A percentile compares a stretch with the other conserved stretches of the same genome.
Conservation (phyloP, 2,888 invertebrate genomes). For the Abrostola tripartita region DNA sequence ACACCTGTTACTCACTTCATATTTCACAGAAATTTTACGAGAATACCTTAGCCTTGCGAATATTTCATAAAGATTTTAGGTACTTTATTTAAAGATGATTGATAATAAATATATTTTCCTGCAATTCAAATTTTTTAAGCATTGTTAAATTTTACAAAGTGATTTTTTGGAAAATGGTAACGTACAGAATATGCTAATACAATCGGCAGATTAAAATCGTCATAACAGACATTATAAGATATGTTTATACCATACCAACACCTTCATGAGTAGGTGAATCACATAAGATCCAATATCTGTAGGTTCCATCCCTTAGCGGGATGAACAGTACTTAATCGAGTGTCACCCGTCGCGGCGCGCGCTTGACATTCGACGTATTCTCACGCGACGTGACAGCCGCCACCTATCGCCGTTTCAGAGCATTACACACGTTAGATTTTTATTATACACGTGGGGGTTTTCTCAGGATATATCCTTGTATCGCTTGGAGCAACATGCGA, state of each 20-base stretch:
- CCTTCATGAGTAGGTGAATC: conserved; percentile 3
- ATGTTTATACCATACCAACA: background rate
- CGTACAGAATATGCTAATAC: no score
- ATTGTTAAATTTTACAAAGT: no score
- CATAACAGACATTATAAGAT: no score
- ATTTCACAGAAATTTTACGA: conserved; percentile 62
- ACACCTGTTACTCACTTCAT: conserved; percentile 68
- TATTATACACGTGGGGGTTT: conserved; percentile 30
- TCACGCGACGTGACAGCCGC: conserved; percentile 45
- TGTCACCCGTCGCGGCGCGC: conserved; percentile 40
- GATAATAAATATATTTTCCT: background rate
- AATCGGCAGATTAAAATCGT: no score
- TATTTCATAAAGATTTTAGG: conserved; percentile 46
- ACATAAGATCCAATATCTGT: conserved; percentile 6
- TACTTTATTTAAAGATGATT: no score
- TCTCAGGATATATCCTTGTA: conserved; percentile 10
- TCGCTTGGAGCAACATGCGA: background rate
- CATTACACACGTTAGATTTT: conserved; percentile 40
- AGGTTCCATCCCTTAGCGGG: conserved; percentile 13
- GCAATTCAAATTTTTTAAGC: conserved; percentile 3
- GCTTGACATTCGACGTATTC: conserved; percentile 45
- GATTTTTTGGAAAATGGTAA: no score
- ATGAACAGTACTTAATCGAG: conserved; percentile 51
- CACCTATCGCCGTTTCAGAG: conserved; percentile 36
- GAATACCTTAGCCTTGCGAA: conserved; percentile 49